Evolutionary conservation across 2,888 invertebrate genomes (phyloP), one percentile per base, ranked within the genome.

Genomic region (Lepetodrilus schrolli): DNA sequence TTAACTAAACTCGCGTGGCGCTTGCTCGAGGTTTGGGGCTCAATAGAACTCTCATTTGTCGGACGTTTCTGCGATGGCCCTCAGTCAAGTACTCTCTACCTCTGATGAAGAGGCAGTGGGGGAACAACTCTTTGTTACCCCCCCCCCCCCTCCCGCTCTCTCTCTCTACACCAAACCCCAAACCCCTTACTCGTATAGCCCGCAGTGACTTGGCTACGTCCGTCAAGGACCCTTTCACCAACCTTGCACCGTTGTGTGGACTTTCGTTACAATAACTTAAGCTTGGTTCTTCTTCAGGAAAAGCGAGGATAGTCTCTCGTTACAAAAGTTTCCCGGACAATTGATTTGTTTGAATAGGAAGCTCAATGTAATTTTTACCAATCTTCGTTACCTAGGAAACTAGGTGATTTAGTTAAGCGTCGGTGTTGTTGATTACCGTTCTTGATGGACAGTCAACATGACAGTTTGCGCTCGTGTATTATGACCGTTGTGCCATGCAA

Each of bases 341-440:
- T 76, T 76, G 76, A 73, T 74, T 73, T 73, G 68, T 68, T 58
- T 75, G 70, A 71, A 71, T 70, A 69, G 66, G 73, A 69, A 73
- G 71, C 73, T 72, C 75, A 75, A 77, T 77, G 70, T 73, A 50
- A 77, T 77, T 77, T 75, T 68, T 58, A 49, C 70, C 72, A 69
- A 71, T 71, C 58, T 68, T 48, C 48, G 77, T 77, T 77, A 47
- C 77, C 72, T 50, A 37, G 73, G 74, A 43, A 66, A 77, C 75
- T 8, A n/a, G 21, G 73, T 77, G 75, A 77, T 77, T 75, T 48
- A 37, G 71, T 77, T 77, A 77, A 58, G 36, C 48, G 20, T 48
- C 36, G n/a, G 58, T 30, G 30, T 58, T 58, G 58, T 30, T 30
- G n/a, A n/a, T n/a, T n/a, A n/a, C n/a, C n/a, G n/a, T n/a, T n/a